These are phyloP conservation scores for Ctenomys sociabilis DNA, from an alignment of 2,113 vertebrate species.

Conservation along the genomic window DNA sequence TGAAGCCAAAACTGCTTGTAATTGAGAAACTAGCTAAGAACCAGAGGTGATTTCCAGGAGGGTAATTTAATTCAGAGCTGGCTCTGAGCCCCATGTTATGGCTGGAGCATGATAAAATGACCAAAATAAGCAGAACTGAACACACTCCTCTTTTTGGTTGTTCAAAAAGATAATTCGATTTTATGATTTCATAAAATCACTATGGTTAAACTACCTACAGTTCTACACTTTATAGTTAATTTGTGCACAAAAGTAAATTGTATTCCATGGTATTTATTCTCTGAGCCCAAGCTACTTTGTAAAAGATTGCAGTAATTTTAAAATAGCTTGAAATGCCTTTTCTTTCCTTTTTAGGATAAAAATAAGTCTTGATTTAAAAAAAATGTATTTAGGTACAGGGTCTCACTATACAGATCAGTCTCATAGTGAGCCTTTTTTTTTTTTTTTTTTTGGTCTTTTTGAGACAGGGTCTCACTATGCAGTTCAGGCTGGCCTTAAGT, in stretches of 20 bases:
- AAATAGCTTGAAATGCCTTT: too few species aligned
- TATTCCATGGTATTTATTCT: constrained; percentile 33
- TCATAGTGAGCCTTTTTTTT: too few species aligned
- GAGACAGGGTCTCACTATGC: too few species aligned
- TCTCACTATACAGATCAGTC: too few species aligned
- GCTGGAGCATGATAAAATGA: background rate
- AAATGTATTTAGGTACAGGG: too few species aligned
- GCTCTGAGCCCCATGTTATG: background rate
- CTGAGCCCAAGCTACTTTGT: background rate
- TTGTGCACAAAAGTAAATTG: background rate
- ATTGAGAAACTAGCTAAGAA: background rate
- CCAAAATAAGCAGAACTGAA: background rate
- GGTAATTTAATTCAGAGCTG: background rate
- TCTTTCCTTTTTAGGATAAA: too few species aligned
- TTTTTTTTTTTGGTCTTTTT: too few species aligned
- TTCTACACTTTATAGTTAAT: background rate
- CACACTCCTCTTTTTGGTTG: background rate
- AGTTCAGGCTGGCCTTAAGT: too few species aligned
- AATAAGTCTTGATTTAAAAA: too few species aligned
- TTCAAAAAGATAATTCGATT: constrained; percentile 26
- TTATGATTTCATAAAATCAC: constrained; percentile 28
- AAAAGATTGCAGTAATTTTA: constrained; percentile 41
- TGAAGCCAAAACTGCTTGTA: background rate
- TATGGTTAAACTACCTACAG: constrained; percentile 25
- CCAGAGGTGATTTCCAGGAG: background rate